These are phyloP conservation scores for Gonatopus flavifemur DNA, from an alignment of 1,140 invertebrate genomes.

Conservation along the genomic window DNA sequence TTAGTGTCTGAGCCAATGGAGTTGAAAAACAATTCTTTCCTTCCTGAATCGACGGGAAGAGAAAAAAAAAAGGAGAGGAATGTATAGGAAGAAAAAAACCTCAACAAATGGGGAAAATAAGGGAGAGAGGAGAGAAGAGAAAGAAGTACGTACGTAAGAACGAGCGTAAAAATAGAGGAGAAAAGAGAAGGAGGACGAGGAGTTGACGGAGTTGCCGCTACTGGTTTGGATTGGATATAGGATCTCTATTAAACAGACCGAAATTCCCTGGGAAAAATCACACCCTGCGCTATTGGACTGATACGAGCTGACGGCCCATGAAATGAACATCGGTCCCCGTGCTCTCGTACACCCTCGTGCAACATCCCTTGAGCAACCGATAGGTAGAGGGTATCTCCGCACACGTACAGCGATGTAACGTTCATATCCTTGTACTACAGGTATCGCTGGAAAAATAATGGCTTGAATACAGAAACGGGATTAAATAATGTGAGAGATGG, in stretches of 20 bases:
- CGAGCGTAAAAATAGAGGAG: neutral
- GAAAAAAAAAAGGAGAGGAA: conserved; percentile 6
- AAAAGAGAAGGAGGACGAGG: neutral
- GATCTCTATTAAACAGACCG: conserved; percentile 52
- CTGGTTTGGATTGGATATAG: conserved; percentile 33
- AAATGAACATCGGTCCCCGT: conserved; percentile 49
- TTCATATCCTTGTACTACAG: too few relatives aligned
- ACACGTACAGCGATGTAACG: too few relatives aligned
- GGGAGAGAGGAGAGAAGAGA: neutral
- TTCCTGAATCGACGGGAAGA: neutral
- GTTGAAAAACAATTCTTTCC: conserved; percentile 26
- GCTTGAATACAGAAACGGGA: too few relatives aligned
- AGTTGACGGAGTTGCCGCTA: conserved; percentile 19
- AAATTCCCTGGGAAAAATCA: conserved; percentile 51
- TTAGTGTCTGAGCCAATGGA: conserved; percentile 24
- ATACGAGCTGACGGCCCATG: conserved; percentile 53
- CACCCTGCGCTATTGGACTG: conserved; percentile 44
- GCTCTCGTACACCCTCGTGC: conserved; percentile 6
- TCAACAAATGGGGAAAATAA: conserved; percentile 9
- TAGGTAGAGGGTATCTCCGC: too few relatives aligned
- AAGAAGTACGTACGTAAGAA: conserved; percentile 4
- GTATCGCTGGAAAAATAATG: too few relatives aligned
- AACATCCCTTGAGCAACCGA: conserved; percentile 21
- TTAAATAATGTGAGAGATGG: too few relatives aligned
- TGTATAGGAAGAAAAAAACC: neutral